phyloP scores from a whole-genome alignment of 2,797 vertebrate species.

The Liasis olivaceus region DNA sequence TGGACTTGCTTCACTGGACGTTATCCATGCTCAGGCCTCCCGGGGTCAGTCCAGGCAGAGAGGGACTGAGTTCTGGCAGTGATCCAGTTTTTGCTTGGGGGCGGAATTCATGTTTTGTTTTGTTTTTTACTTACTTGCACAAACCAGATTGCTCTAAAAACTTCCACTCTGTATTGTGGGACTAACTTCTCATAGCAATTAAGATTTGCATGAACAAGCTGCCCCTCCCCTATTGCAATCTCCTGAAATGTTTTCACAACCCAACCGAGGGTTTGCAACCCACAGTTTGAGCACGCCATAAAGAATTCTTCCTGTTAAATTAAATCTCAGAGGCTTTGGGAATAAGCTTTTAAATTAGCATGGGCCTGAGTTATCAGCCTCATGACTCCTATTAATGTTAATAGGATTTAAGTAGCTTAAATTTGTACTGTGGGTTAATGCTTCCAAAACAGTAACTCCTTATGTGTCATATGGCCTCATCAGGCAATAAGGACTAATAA shows the following conservation, averaged over 20 bases:
- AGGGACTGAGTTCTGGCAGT: background rate
- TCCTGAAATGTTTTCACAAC: background rate
- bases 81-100: background rate
- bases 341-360: slow-evolving; percentile 2
- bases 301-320: background rate
- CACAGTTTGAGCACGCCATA: background rate
- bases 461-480: slow-evolving; percentile 18
- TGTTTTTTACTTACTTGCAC: background rate
- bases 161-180: background rate
- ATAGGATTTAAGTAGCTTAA: slow-evolving; percentile 35
- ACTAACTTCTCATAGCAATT: background rate
- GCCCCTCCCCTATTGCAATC: background rate
- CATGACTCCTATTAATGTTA: background rate
- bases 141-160: background rate
- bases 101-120: background rate
- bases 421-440: slow-evolving; percentile 19
- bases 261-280: background rate
- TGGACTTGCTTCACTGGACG: background rate
- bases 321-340: slow-evolving; percentile 11
- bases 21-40: background rate
- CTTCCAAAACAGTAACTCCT: slow-evolving; percentile 18
- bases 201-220: background rate
- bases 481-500: background rate
- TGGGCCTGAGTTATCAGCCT: slow-evolving; percentile 3
- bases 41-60: background rate